These are phyloP conservation scores for Atta colombica DNA, from an alignment of 1,140 invertebrate species.

Conservation along the genomic window DNA sequence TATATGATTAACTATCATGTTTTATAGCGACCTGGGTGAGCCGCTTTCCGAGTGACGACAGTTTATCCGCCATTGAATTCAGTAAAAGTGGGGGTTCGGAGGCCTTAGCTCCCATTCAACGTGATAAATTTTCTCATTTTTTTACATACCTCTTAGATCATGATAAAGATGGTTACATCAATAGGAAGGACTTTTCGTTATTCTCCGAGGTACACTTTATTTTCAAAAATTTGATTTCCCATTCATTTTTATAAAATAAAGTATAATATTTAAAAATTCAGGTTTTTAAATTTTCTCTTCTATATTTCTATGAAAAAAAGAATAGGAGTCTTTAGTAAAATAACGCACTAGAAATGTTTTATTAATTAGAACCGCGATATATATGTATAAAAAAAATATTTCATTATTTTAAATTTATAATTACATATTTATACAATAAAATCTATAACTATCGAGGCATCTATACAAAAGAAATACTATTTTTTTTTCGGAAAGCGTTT, in stretches of 20 bases:
- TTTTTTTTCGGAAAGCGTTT: slow-evolving; percentile 87
- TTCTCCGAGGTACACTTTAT: slow-evolving; percentile 89
- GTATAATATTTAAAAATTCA: background rate
- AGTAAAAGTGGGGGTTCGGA: slow-evolving; percentile 75
- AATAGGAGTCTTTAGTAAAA: background rate
- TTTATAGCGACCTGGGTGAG: slow-evolving; percentile 90
- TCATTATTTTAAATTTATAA: slow-evolving; percentile 22
- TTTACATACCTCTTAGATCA: slow-evolving; percentile 90
- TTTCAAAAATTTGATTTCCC: slow-evolving; percentile 1
- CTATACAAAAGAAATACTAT: background rate
- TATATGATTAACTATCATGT: background rate
- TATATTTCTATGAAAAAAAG: background rate
- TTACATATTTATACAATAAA: background rate
- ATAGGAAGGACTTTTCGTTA: slow-evolving; percentile 90
- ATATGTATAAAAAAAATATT: background rate
- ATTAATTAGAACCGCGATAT: background rate
- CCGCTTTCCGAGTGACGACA: slow-evolving; percentile 87
- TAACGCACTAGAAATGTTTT: background rate
- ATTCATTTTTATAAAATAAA: background rate
- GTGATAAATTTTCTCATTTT: slow-evolving; percentile 90
- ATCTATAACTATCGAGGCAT: background rate
- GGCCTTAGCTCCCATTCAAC: slow-evolving; percentile 88
- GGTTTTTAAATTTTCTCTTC: background rate
- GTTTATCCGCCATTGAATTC: slow-evolving; percentile 44
- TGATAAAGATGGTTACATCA: slow-evolving; percentile 90